Base-by-base conservation (phyloP, 2,888 invertebrate genomes). In the Lasiommata megera region DNA sequence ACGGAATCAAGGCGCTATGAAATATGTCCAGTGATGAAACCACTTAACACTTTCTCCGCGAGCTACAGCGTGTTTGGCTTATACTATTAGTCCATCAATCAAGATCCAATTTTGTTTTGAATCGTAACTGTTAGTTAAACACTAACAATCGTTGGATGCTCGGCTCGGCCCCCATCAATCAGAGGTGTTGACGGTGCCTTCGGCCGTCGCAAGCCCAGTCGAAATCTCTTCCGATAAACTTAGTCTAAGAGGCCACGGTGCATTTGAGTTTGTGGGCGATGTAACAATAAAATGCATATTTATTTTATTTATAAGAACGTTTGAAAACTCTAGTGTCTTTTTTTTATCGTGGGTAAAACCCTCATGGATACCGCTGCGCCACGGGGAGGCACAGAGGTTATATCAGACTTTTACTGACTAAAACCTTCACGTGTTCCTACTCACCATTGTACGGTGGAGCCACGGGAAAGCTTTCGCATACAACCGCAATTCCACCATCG, bases 71-170 rank as follows among this genome's bases (percentile, higher is more conserved):
- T 87, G 86, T 89, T 89, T 87, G 76, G 82, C 86, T 88, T 87
- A 83, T 87, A 88, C 87, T 88, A 89, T 88, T 88, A 89, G 80
- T 84, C 87, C 86, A 89, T 89, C 89, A 85, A 89, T 89, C 89
- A 89, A 84, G 82, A 79, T 81, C 81, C 79, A 81, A 82, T 84
- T 84, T 80, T 79, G 77, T 84, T 85, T 84, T 80, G 82, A 84
- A 82, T 82, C 73, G 79, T 86, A 84, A 84, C 85, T 85, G 85
- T 85, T 85, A 84, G 83, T 87, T 85, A 84, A 87, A 88, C 84
- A 85, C 83, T 82, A 85, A 85, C 86, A 85, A 84, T 81, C 76
- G 80, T 75, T 79, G 77, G 79, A 76, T 78, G 73, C 74, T 69
- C 68, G 68, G 76, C 71, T 72, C 76, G 72, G 72, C 71, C 74